phyloP scores from a whole-genome alignment of 2,797 vertebrate species.

The Hippocampus kuda region DNA sequence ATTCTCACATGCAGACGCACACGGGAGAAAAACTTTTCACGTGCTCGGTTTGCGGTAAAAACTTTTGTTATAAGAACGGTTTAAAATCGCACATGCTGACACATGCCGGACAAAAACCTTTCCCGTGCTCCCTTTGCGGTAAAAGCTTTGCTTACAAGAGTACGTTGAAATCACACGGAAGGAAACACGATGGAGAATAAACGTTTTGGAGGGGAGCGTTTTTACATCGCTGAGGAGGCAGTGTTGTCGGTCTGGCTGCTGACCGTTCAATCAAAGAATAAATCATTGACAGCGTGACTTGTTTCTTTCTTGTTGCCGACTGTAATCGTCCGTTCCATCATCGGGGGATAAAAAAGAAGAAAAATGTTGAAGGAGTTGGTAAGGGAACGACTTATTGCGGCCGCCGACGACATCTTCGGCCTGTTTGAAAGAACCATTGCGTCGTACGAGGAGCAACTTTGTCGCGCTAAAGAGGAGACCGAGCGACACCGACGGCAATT shows the following conservation, averaged over 20 bases:
- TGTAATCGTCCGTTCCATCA: background rate
- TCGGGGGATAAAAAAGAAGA: background rate
- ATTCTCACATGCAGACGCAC: background rate
- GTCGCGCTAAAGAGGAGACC: background rate
- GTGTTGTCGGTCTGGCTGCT: background rate
- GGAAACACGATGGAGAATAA: background rate
- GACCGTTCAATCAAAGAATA: background rate
- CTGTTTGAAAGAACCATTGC: background rate
- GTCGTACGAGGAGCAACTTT: background rate
- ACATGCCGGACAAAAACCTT: background rate
- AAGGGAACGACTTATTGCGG: conserved; percentile 1
- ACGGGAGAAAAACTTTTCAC: background rate
- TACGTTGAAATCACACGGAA: background rate
- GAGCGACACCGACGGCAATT: background rate
- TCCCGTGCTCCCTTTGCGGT: background rate
- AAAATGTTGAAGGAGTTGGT: background rate
- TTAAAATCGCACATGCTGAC: conserved; percentile 1
- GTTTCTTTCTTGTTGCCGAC: background rate
- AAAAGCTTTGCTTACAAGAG: conserved; percentile 5
- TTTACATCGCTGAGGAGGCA: background rate
- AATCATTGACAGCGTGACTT: background rate
- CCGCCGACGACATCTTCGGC: background rate
- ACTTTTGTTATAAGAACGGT: background rate
- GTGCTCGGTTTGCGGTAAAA: background rate
- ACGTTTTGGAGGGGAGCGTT: background rate